Evolutionary conservation across 2,113 vertebrate genomes (phyloP), one percentile per base, ranked within the genome.

Genomic region (Diadophis punctatus): DNA sequence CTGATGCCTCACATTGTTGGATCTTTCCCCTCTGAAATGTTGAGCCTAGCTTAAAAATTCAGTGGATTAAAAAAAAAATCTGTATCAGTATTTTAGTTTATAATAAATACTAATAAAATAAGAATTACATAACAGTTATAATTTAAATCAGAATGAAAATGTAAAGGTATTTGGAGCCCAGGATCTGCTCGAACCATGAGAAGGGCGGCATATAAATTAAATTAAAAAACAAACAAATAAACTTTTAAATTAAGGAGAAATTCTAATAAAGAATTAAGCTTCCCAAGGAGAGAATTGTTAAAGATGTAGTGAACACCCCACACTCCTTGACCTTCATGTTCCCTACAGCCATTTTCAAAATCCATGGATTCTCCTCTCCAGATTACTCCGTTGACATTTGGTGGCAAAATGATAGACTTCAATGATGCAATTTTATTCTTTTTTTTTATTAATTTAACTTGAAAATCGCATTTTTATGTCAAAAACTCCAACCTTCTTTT

Each of bases 11-110:
- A 85, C 0, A 1, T 60, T 51, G 27, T 55, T 90, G 56, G n/a
- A 34, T 51, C 14, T 22, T 0, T 0, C 27, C 9, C 11, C 14
- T 25, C 4, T 87, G 43, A 87, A 18, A 27, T 34, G 7, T 6
- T 27, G 10, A 74, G 86, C 86, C 48, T 51, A 30, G 2, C 25
- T 51, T 52, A 18, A 53, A n/a, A 22, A 52, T 52, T 53, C 87
- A 55, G 51, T 55, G n/a, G 51, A 55, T 39, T 58, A 30, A 51
- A 87, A 87, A 87, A 8, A n/a, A n/a, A n/a, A n/a, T n/a, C 6
- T 51, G 46, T 49, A 87, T 51, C 48, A 30, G 25, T 51, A n/a
- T 74, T 16, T 74, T 20, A 20, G 6, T 18, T 20, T 34, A 8
- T 34, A 34, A 74, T 39, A 74, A 58, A 58, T 25, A 39, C n/a